Base-by-base conservation (phyloP, 2,888 invertebrate species). In the Drosophila acutilabella region DNA sequence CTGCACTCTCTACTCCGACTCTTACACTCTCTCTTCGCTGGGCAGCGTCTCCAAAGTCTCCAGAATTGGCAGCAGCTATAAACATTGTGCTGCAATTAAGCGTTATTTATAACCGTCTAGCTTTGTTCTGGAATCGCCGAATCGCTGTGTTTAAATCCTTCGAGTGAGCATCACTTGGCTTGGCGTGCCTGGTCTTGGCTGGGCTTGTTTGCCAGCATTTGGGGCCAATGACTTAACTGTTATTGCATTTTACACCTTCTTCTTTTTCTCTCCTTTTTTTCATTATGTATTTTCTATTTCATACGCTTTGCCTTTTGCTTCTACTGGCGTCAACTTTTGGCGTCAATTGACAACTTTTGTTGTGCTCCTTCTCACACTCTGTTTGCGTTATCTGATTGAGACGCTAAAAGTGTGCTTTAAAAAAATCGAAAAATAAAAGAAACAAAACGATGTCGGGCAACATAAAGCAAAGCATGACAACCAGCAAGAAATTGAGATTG, bases 51-150 rank as follows among this genome's bases (percentile, higher is more conserved):
- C 47, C 60, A 71, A 54, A 68, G 73, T 83, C 75, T 71, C 45
- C 66, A 56, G 81, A 83, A 81, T 84, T 85, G 89, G 87, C 85
- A 80, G 76, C 30, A 50, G 72, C 80, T 64, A 78, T 78, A 80
- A 80, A 80, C 81, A 85, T 88, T 85, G 81, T 74, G 73, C 78
- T 76, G 91, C 91, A 90, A 90, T 90, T 90, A 90, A 90, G 88
- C 72, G 88, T 90, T 90, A 90, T 90, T 90, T 90, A 90, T 90
- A 87, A 86, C 78, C 89, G 86, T 89, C 89, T 89, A 81, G 71
- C 69, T 53, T 42, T 58, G 47, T 20, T 51, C 53, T n/a, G 64
- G 38, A 61, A 71, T 62, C 33, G 62, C 47, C 65, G 60, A 69
- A 60, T 47, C 61, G 70, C 50, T 45, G 41, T 57, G 60, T 52